Base-by-base conservation (phyloP, 2,113 vertebrate species). In the Xiphophorus maculatus region DNA sequence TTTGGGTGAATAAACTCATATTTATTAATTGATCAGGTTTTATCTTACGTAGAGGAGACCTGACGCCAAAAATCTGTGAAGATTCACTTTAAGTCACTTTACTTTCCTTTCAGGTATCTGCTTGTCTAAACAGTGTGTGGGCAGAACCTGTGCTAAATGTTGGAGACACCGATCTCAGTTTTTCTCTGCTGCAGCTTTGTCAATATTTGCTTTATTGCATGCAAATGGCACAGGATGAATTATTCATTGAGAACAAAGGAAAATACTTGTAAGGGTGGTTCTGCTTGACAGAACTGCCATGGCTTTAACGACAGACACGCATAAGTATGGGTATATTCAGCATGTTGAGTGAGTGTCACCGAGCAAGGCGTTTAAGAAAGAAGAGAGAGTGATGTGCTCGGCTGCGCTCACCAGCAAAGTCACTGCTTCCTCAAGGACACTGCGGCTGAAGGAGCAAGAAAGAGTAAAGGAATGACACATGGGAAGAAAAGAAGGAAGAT, bases 391-490 rank as follows among this genome's bases (percentile, higher is more conserved):
- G 88, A 90, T 87, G 86, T 40, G 81, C 89, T 84, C 78, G 76
- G 85, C 87, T 82, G 85, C 79, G 62, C 87, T 86, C 81, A 85
- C 80, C 62, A 83, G 66, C 92, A 93, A 93, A 92, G 93, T 92
- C 91, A 90, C 71, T 86, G 88, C 82, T 82, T 93, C 84, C 68
- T 91, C 93, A 93, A 93, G 93, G 93, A 93, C 93, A 94, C 93
- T 94, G 93, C 91, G 85, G 93, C 87, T 88, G 81, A n/a, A 82
- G 72, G 82, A 82, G 73, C 71, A 75, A 84, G 79, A 73, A 78
- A 78, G 64, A 82, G 51, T 69, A 69, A 77, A 86, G 66, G 70
- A 80, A 71, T 73, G 87, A 82, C 78, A 87, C 44, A 69, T 19
- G 5, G 42, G 75, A 80, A 76, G 77, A 58, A 74, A 29, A 76